Percentiles rank a stretch among this genome's conserved stretches.
Evolutionary conservation across 2,113 vertebrate genomes (phyloP).

Genomic region (Perccottus glenii): DNA sequence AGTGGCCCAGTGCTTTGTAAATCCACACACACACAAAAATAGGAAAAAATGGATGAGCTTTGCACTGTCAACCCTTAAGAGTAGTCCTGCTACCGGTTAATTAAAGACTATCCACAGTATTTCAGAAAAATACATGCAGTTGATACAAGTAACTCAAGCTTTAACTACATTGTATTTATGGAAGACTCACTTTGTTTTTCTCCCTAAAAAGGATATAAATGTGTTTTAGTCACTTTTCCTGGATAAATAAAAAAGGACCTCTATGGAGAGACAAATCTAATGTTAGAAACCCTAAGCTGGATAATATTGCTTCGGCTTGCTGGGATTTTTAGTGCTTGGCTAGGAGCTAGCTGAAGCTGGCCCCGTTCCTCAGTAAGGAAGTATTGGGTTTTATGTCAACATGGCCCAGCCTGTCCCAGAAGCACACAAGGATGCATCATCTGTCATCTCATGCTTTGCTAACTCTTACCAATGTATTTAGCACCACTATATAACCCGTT

Average conservation of each 20-base stretch:
- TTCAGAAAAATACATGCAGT: constrained; percentile 17
- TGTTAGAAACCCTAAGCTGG: constrained; percentile 67
- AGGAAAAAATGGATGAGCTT: constrained; percentile 27
- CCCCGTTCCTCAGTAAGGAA: constrained; percentile 77
- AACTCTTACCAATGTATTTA: constrained; percentile 44
- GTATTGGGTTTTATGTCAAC: constrained; percentile 83
- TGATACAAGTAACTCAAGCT: background rate
- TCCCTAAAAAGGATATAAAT: constrained; percentile 56
- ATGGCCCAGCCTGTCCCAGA: constrained; percentile 74
- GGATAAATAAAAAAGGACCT: constrained; percentile 59
- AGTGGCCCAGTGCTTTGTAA: constrained; percentile 47
- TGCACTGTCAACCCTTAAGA: constrained; percentile 40
- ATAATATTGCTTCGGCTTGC: constrained; percentile 75
- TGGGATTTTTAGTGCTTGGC: constrained; percentile 60
- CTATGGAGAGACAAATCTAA: constrained; percentile 66
- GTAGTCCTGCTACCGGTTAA: constrained; percentile 43
- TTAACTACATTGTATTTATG: constrained; percentile 5
- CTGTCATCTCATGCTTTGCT: constrained; percentile 70
- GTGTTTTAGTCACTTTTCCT: constrained; percentile 43
- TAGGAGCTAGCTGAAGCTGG: constrained; percentile 68
- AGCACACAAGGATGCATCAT: constrained; percentile 77
- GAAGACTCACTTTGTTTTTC: constrained; percentile 16
- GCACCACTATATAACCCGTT: constrained; percentile 57
- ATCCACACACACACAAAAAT: constrained; percentile 28
- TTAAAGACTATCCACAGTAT: constrained; percentile 41